Base-by-base conservation (phyloP, 2,797 vertebrate genomes). In the Antennarius maculatus region DNA sequence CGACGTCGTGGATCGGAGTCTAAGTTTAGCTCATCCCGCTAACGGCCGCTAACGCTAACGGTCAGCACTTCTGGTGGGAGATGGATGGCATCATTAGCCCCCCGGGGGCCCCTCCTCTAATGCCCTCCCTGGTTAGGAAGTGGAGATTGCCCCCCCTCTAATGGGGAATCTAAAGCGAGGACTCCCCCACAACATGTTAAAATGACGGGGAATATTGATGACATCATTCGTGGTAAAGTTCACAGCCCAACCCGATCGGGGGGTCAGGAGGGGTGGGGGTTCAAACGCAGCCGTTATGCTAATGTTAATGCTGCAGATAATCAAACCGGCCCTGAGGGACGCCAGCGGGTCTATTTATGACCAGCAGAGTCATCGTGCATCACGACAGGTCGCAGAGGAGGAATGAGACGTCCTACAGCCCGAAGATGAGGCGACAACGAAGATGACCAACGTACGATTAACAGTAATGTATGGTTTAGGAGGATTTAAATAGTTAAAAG, bases 41-140 rank as follows among this genome's bases (percentile, higher is more conserved):
- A 45, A 69, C 14, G 72, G 60, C 49, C 39, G 43, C 71, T 78
- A 59, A 73, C 81, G 47, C 61, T 41, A 11, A 47, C 48, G 2
- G 51, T 85, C 77, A 85, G 84, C 62, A 66, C 57, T 54, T 54
- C 68, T 54, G 23, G 8, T 45, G 54, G 5, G 54, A 82, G 83
- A 87, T 82, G 74, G 71, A 89, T 85, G 75, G 61, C 52, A 48
- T 56, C 80, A 79, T 83, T 83, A 84, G 66, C 56, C 14, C 54
- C 23, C 2, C 23, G 23, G 4, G 46, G 18, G 48, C 61, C 57
- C 54, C 47, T 73, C 54, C 14, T 34, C 60, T 67, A 28, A 77
- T 3, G 37, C 43, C 61, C 47, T 45, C 54, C 23, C 37, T 56
- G 62, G 61, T 69, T 71, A 66, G 47, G 27, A 42, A 34, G 57